Percentiles rank a stretch among this genome's conserved stretches.
Conservation (phyloP, 1,140 invertebrate species). For the Portunus trituberculatus region DNA sequence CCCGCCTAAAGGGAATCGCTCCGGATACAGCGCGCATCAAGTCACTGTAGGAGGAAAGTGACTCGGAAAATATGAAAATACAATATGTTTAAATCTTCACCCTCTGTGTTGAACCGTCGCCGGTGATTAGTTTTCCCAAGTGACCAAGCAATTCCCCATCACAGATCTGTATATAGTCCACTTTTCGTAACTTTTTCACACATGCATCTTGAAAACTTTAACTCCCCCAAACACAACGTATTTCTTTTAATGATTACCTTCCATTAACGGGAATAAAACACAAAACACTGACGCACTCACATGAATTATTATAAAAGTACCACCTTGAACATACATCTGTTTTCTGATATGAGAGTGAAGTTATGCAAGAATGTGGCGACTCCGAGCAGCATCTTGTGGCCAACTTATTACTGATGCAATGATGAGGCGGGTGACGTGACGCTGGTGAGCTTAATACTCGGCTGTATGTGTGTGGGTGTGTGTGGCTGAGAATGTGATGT, state of each 20-base stretch:
- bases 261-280: background rate
- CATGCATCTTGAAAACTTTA: background rate
- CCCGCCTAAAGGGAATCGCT: too few species aligned
- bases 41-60: too few species aligned
- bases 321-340: background rate
- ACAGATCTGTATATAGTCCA: too few species aligned
- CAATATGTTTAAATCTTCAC: too few species aligned
- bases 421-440: background rate
- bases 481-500: background rate
- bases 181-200: too few species aligned
- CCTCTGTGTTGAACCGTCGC: too few species aligned
- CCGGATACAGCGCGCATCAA: too few species aligned
- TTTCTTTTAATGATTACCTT: background rate
- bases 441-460: too few species aligned
- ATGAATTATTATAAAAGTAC: background rate
- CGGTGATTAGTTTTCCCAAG: too few species aligned
- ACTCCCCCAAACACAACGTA: background rate
- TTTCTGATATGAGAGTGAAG: background rate
- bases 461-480: too few species aligned
- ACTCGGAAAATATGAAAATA: too few species aligned
- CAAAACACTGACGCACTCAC: background rate
- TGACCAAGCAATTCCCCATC: too few species aligned
- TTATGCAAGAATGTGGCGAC: background rate
- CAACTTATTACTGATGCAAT: background rate
- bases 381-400: background rate